Percentiles rank a stretch among this genome's conserved stretches.
These are phyloP conservation scores for Heliornis fulica DNA, from an alignment of 2,113 vertebrate genomes.

Conservation along the genomic window DNA sequence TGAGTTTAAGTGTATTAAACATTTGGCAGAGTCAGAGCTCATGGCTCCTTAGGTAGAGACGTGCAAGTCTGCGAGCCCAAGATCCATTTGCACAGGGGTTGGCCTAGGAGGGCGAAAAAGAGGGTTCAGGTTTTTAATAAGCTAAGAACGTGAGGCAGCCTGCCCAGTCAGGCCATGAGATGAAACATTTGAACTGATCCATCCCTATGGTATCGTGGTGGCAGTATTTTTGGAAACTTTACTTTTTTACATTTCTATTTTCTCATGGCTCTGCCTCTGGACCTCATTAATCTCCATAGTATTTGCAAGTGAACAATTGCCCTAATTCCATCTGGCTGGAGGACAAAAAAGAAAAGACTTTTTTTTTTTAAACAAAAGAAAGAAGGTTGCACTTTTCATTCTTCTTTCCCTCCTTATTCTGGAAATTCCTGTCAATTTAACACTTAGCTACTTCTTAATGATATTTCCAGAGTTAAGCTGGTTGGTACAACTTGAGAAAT, in stretches of 20 bases:
- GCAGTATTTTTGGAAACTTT: slow-evolving; percentile 77
- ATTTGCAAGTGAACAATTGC: slow-evolving; percentile 78
- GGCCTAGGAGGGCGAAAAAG: not conserved
- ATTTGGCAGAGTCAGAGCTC: not conserved
- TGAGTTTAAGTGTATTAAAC: not conserved
- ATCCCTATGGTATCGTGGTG: slow-evolving; percentile 63
- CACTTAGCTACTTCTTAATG: slow-evolving; percentile 74
- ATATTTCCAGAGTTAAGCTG: slow-evolving; percentile 71
- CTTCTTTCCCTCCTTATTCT: slow-evolving; percentile 65
- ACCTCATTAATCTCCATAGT: slow-evolving; percentile 78
- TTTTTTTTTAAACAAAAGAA: not conserved
- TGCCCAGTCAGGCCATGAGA: slow-evolving; percentile 63
- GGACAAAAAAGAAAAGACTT: slow-evolving; percentile 25
- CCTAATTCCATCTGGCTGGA: slow-evolving; percentile 73
- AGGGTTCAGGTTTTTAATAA: slow-evolving; percentile 44
- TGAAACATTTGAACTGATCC: slow-evolving; percentile 68
- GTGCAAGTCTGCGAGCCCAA: not conserved
- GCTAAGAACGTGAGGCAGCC: slow-evolving; percentile 40
- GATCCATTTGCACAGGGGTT: not conserved
- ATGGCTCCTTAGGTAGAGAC: not conserved
- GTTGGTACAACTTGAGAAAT: slow-evolving; percentile 71
- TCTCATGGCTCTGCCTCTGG: slow-evolving; percentile 70
- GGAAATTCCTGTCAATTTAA: slow-evolving; percentile 73
- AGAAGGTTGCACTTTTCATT: slow-evolving; percentile 21
- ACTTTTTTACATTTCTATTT: slow-evolving; percentile 69